phyloP scores from a whole-genome alignment of 2,113 vertebrate species.

The Spheniscus mendiculus region DNA sequence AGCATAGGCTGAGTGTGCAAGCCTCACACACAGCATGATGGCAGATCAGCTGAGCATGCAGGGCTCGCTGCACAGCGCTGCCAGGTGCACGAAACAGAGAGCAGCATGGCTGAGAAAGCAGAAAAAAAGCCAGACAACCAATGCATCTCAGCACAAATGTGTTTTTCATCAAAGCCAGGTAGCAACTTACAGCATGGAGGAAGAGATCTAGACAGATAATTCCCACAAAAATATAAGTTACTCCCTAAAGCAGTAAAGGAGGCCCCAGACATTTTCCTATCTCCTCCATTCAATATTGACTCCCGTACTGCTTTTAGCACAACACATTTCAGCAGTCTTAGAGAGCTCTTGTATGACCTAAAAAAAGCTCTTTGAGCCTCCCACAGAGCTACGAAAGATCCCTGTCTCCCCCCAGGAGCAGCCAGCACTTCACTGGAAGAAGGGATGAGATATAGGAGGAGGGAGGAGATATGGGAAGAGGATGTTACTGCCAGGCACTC shows the following conservation, averaged over 20 bases:
- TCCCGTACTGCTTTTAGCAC: neutral
- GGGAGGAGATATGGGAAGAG: neutral
- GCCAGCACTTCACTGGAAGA: neutral
- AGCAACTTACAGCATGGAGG: neutral
- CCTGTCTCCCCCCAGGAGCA: neutral
- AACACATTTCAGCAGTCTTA: neutral
- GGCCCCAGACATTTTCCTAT: neutral
- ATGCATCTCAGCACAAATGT: neutral
- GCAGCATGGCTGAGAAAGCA: too few relatives aligned
- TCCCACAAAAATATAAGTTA: neutral
- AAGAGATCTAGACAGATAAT: neutral
- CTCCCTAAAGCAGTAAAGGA: neutral
- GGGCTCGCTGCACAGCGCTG: rapidly evolving
- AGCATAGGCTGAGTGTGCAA: rapidly evolving
- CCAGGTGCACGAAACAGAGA: neutral
- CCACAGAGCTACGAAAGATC: neutral
- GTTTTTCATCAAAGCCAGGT: neutral
- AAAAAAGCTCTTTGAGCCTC: neutral
- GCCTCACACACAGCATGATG: rapidly evolving
- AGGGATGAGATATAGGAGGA: neutral
- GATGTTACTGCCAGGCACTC: neutral
- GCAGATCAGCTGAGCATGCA: neutral
- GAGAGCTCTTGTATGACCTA: neutral
- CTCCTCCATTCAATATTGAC: neutral
- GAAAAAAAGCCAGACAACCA: neutral